phyloP scores from a whole-genome alignment of 2,888 invertebrate genomes.

The Cinara cedri region DNA sequence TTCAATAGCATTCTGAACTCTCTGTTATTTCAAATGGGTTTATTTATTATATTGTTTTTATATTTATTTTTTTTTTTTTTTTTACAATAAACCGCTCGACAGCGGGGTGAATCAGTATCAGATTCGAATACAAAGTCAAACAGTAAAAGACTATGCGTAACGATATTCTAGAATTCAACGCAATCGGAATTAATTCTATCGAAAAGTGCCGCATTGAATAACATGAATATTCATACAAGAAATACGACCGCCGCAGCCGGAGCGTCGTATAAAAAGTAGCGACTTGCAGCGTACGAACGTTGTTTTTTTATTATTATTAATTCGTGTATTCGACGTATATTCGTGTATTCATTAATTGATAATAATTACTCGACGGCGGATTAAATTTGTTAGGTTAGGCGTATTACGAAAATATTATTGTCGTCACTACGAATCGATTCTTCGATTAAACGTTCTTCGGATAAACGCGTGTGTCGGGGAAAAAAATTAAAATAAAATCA shows the following conservation, averaged over 20 bases:
- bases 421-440: not conserved
- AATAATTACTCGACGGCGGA: not conserved
- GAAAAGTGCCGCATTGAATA: not conserved
- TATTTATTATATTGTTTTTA: too few relatives aligned
- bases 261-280: not conserved
- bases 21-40: not conserved
- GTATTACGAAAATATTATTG: too few relatives aligned
- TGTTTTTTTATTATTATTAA: not conserved
- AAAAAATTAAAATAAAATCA: too few relatives aligned
- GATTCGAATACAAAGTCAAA: not conserved
- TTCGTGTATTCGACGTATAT: not conserved
- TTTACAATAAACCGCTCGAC: not conserved
- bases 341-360: not conserved
- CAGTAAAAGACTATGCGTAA: not conserved
- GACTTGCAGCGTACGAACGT: not conserved
- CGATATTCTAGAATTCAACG: not conserved
- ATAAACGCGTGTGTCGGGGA: not conserved
- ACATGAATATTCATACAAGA: constrained; percentile 13
- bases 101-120: not conserved
- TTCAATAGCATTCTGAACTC: too few relatives aligned
- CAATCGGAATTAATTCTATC: not conserved
- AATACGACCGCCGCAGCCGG: too few relatives aligned
- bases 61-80: not conserved
- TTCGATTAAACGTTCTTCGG: not conserved
- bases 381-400: not conserved